phyloP scores from a whole-genome alignment of 2,113 vertebrate genomes.

The Thymallus thymallus region DNA sequence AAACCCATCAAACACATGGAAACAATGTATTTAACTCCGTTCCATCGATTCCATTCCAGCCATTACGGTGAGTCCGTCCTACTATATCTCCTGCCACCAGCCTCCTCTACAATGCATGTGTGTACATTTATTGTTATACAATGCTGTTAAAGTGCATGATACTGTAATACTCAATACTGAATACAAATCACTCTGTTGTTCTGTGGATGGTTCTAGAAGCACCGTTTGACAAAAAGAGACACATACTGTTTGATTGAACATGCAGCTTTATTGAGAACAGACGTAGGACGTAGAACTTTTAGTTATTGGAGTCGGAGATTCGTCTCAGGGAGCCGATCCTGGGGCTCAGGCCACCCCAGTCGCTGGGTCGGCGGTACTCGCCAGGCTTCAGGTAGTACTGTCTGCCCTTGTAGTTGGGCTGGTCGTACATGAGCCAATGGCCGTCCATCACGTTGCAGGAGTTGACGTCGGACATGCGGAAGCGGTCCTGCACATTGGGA shows the following conservation, averaged over 20 bases:
- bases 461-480: conserved; percentile 46
- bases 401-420: conserved; percentile 37
- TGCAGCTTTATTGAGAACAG: conserved; percentile 56
- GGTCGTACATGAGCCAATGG: conserved; percentile 52
- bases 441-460: conserved; percentile 54
- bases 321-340: conserved; percentile 17
- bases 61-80: too few relatives aligned
- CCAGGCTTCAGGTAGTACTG: conserved; percentile 16
- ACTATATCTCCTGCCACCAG: too few relatives aligned
- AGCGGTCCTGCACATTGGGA: conserved; percentile 43
- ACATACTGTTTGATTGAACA: conserved; percentile 14
- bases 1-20: too few relatives aligned
- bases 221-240: conserved; percentile 5
- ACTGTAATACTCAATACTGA: background rate
- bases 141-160: background rate
- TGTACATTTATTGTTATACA: background rate
- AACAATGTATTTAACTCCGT: too few relatives aligned
- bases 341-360: conserved; percentile 19
- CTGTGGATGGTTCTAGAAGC: background rate
- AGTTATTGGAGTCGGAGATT: conserved; percentile 48
- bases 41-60: too few relatives aligned
- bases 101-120: background rate
- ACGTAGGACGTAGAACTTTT: conserved; percentile 24
- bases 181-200: background rate
- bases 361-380: conserved; percentile 20